Evolutionary conservation across 2,113 vertebrate genomes (phyloP), one percentile per base, ranked within the genome.

Genomic region (Peromyscus leucopus): DNA sequence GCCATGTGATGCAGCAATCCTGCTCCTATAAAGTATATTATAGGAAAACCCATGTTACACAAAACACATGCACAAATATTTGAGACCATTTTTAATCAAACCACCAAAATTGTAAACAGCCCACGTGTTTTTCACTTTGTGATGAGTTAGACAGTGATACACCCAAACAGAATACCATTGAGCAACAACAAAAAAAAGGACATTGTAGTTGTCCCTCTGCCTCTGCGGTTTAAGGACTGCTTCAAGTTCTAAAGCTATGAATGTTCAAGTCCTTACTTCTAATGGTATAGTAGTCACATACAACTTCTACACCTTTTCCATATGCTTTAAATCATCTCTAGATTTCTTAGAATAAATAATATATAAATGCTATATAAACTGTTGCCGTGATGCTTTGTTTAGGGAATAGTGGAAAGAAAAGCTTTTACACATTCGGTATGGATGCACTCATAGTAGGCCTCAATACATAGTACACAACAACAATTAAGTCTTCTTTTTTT

Each of bases 301-400:
- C 22, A 26, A 42, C 16, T 22, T 57, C 48, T 42, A 1, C 1
- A 46, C 36, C 16, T 26, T 28, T 36, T 65, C 61, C 8, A 17
- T 88, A 59, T 71, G 39, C 63, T 78, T 24, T n/a, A 88, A 88
- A 80, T 80, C n/a, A 80, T 59, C 51, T 94, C 92, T 71, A 88
- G n/a, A 89, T 59, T 46, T 42, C 22, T 59, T 46, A 42, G 26
- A 46, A 82, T 59, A 17, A 7, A 39, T 57, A 79, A 4, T 61
- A 36, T 88, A 2, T 69, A 39, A 55, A 76, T 67, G 1, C 17
- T 57, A 59, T 36, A 31, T n/a, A 24, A 79, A 42, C 26, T 55
- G 17, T 57, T 76, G 36, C 22, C 61, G 33, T 10, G 5, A 48
- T 79, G 11, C 55, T 21, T 57, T 69, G 21, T 69, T 89, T 82